Evolutionary conservation across 2,888 invertebrate species (phyloP).

Genomic region (Tipula helvola): DNA sequence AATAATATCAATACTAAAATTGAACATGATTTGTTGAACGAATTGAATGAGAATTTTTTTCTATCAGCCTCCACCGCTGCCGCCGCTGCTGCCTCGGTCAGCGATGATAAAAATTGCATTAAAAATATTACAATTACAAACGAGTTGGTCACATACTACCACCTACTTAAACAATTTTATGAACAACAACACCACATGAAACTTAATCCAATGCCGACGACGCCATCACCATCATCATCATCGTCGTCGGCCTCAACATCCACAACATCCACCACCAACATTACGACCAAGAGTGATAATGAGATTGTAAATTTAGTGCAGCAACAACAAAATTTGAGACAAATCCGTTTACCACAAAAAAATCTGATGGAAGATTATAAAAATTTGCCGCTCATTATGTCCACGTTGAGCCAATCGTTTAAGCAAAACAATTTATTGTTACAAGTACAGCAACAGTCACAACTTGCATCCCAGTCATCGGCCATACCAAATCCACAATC

Average conservation of each 20-base stretch:
- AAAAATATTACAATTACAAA: slow-evolving; percentile 11
- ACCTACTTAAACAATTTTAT: slow-evolving; percentile 11
- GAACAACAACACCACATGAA: not conserved
- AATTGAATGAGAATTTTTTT: not conserved
- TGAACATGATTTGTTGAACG: slow-evolving; percentile 4
- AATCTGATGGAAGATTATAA: not conserved
- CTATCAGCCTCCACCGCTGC: not conserved
- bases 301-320: not conserved
- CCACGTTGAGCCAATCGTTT: not conserved
- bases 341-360: not conserved
- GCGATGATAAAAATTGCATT: slow-evolving; percentile 7
- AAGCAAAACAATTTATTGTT: not conserved
- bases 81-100: not conserved
- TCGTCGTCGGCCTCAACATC: not conserved
- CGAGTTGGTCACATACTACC: slow-evolving; percentile 14
- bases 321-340: not conserved
- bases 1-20: not conserved
- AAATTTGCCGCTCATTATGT: not conserved
- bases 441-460: not conserved
- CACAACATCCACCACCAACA: not conserved
- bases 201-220: not conserved
- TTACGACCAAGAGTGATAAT: not conserved
- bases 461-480: not conserved
- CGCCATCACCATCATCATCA: not conserved
- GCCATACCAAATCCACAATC: not conserved